Conservation (phyloP, 2,888 invertebrate species). For the Philereme vetulata region DNA sequence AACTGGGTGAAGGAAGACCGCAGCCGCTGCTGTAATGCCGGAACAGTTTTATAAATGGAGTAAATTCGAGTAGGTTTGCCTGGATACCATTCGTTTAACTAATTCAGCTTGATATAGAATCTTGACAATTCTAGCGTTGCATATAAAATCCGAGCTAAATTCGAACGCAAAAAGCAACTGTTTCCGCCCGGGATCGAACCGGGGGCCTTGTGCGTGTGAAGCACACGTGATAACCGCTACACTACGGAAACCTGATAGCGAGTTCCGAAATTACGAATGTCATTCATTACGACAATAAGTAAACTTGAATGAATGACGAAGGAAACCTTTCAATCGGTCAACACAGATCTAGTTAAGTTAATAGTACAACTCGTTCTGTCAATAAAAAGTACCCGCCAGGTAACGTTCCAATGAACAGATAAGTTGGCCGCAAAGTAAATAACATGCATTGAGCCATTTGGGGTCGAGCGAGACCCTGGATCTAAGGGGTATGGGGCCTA, state of each 20-base stretch:
- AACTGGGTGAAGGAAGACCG: too few relatives aligned
- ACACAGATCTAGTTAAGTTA: neutral
- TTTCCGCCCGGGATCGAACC: slow-evolving; percentile 89
- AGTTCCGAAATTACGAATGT: slow-evolving; percentile 2
- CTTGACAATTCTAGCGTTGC: slow-evolving; percentile 22
- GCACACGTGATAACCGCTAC: slow-evolving; percentile 92
- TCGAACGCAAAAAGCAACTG: slow-evolving; percentile 48
- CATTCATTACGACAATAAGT: neutral
- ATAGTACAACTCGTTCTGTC: neutral
- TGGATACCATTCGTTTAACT: too few relatives aligned
- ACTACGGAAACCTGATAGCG: slow-evolving; percentile 84
- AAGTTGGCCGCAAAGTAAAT: too few relatives aligned
- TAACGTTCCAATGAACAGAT: too few relatives aligned
- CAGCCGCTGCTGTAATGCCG: too few relatives aligned
- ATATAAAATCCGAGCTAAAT: neutral
- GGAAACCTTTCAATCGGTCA: neutral
- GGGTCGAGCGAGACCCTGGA: too few relatives aligned
- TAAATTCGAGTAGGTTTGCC: too few relatives aligned
- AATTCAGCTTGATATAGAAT: slow-evolving; percentile 20
- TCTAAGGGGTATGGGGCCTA: too few relatives aligned
- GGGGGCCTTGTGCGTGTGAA: slow-evolving; percentile 91
- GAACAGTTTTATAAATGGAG: too few relatives aligned
- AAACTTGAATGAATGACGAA: slow-evolving; percentile 1
- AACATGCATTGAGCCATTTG: too few relatives aligned
- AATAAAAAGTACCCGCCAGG: neutral